phyloP scores from a whole-genome alignment of 2,888 invertebrate genomes.

The Tiliacea aurago region DNA sequence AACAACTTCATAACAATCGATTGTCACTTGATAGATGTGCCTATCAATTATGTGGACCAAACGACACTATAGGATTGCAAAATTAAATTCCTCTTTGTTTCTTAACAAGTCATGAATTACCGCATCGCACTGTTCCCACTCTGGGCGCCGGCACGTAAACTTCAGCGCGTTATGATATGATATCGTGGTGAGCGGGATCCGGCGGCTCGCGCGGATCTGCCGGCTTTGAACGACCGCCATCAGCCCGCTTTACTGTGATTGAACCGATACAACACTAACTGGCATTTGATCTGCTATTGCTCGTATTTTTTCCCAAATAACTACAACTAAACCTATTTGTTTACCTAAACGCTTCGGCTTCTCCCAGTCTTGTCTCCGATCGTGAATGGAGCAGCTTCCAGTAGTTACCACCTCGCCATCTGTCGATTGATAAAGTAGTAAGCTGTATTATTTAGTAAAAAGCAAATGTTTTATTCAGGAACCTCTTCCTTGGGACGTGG shows the following conservation, averaged over 20 bases:
- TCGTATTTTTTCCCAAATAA: slow-evolving; percentile 22
- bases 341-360: slow-evolving; percentile 42
- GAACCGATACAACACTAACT: slow-evolving; percentile 60
- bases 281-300: slow-evolving; percentile 57
- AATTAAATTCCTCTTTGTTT: not conserved
- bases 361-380: not conserved
- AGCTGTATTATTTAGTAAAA: slow-evolving; percentile 61
- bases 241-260: slow-evolving; percentile 65
- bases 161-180: slow-evolving; percentile 72
- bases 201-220: slow-evolving; percentile 53
- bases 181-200: slow-evolving; percentile 75
- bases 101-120: slow-evolving; percentile 8
- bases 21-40: not conserved
- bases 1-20: not conserved
- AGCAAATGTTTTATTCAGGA: slow-evolving; percentile 58
- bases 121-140: slow-evolving; percentile 35
- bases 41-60: not conserved
- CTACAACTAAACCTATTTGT: slow-evolving; percentile 41
- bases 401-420: slow-evolving; percentile 48
- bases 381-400: slow-evolving; percentile 5
- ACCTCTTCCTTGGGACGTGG: slow-evolving; percentile 20
- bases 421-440: slow-evolving; percentile 61
- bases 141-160: slow-evolving; percentile 40
- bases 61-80: not conserved
- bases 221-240: slow-evolving; percentile 54